These are phyloP conservation scores for Glandiceps talaboti DNA, from an alignment of 53 echinoderm and acorn worm genomes.

Conservation along the genomic window DNA sequence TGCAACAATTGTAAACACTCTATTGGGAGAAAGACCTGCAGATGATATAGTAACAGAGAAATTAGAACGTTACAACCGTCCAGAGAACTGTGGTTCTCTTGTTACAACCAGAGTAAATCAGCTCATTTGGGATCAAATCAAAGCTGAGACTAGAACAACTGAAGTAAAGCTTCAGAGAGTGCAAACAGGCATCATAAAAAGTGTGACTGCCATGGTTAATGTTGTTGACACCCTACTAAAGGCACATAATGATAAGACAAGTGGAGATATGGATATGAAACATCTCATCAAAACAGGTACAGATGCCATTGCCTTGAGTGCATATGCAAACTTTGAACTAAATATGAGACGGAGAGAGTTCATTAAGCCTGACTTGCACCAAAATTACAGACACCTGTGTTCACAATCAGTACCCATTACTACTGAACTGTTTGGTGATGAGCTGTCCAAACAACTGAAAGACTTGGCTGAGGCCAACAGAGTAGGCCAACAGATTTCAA, in stretches of 20 bases:
- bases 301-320: conserved; percentile 22
- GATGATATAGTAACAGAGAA: too few relatives aligned
- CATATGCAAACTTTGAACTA: conserved; percentile 20
- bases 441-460: too few relatives aligned
- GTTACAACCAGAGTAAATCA: conserved; percentile 23
- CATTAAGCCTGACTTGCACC: conserved; percentile 13
- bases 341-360: too few relatives aligned
- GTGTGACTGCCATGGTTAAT: conserved; percentile 16
- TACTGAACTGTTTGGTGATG: too few relatives aligned
- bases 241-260: background rate
- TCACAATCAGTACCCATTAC: conserved; percentile 21
- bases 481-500: conserved; percentile 16
- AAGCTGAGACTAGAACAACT: conserved; percentile 14
- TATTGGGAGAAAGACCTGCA: too few relatives aligned
- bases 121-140: conserved; percentile 11
- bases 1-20: too few relatives aligned
- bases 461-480: too few relatives aligned
- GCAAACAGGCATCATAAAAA: conserved; percentile 19
- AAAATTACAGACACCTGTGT: conserved; percentile 27
- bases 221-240: conserved; percentile 8
- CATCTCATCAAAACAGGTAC: too few relatives aligned
- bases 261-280: conserved; percentile 17
- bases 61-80: conserved; percentile 12
- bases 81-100: conserved; percentile 21
- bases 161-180: conserved; percentile 21